phyloP scores from a whole-genome alignment of 1,140 invertebrate genomes.

The Caenorhabditis brenneri region DNA sequence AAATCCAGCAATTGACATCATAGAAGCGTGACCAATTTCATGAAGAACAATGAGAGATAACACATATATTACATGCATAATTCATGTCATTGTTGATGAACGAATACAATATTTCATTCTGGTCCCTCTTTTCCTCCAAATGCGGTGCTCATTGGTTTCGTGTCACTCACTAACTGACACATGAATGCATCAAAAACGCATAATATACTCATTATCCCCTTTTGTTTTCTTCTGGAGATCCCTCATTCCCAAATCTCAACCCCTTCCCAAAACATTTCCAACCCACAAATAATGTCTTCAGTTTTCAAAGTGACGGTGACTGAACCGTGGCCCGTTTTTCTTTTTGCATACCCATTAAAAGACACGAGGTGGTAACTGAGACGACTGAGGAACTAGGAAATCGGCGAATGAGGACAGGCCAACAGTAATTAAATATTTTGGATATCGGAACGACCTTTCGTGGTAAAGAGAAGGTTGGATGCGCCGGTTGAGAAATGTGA shows the following conservation, averaged over 20 bases:
- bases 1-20: neutral
- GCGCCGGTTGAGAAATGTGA: neutral
- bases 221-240: neutral
- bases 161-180: neutral
- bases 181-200: constrained; percentile 12
- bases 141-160: neutral
- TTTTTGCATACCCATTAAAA: constrained; percentile 39
- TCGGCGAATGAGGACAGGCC: constrained; percentile 26
- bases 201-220: neutral
- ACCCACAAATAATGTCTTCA: neutral
- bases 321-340: constrained; percentile 32
- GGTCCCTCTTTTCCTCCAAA: neutral
- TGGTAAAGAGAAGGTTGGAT: neutral
- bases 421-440: constrained; percentile 38
- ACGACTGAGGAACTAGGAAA: neutral
- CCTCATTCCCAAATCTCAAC: neutral
- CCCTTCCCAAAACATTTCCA: neutral
- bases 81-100: neutral
- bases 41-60: constrained; percentile 8
- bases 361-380: constrained; percentile 32
- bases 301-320: neutral
- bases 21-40: neutral
- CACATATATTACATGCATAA: constrained; percentile 12
- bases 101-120: constrained; percentile 24
- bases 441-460: constrained; percentile 35